These are phyloP conservation scores for Hydrolagus affinis DNA, from an alignment of 2,113 vertebrate genomes.

Conservation along the genomic window DNA sequence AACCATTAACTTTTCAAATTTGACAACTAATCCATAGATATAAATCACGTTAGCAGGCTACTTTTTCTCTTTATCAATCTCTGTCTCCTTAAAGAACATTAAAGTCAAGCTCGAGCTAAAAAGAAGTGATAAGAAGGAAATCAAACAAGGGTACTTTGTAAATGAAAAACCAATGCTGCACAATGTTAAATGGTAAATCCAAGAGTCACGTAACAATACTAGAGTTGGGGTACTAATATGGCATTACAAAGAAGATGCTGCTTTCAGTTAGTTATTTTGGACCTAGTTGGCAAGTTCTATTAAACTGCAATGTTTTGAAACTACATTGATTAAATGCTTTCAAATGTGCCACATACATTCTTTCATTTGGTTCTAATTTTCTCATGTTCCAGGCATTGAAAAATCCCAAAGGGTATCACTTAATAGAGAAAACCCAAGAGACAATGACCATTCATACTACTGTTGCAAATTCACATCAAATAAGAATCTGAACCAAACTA, in stretches of 20 bases:
- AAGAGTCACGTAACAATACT: background rate
- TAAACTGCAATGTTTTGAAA: background rate
- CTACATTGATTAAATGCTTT: slow-evolving; percentile 5
- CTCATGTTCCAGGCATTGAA: slow-evolving; percentile 47
- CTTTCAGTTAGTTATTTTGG: background rate
- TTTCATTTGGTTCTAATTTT: slow-evolving; percentile 49
- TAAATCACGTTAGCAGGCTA: slow-evolving; percentile 90
- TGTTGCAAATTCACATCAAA: slow-evolving; percentile 61
- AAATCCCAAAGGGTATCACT: slow-evolving; percentile 53
- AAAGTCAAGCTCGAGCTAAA: slow-evolving; percentile 83
- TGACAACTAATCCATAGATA: slow-evolving; percentile 98
- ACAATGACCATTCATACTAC: slow-evolving; percentile 41
- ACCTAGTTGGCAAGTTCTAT: background rate
- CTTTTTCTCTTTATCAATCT: slow-evolving; percentile 92
- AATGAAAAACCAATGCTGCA: slow-evolving; percentile 51
- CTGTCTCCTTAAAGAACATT: slow-evolving; percentile 85
- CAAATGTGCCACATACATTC: slow-evolving; percentile 32
- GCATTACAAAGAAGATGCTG: slow-evolving; percentile 18
- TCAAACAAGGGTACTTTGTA: slow-evolving; percentile 55
- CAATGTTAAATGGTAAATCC: background rate
- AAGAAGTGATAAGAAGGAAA: slow-evolving; percentile 62
- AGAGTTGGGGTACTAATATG: background rate
- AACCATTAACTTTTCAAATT: slow-evolving; percentile 84
- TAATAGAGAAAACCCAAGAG: slow-evolving; percentile 52
- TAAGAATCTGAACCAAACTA: slow-evolving; percentile 56